Evolutionary conservation across 2,888 invertebrate genomes (phyloP).

Genomic region (Polydrusus cervinus): DNA sequence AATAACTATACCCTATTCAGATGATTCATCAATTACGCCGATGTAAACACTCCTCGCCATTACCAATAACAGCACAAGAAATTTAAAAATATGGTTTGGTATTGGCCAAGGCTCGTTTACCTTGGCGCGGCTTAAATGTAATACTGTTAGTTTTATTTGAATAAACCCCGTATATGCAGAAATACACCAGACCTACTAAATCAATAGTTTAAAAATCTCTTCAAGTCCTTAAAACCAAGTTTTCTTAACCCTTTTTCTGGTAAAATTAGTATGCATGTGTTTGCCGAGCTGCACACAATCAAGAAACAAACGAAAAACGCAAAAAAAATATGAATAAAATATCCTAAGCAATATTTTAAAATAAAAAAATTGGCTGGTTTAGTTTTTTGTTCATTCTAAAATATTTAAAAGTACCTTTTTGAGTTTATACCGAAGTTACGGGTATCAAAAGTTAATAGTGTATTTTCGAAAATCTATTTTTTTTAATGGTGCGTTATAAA

Average conservation of each 20-base stretch:
- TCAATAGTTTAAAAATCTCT: slow-evolving; percentile 29
- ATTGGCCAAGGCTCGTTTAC: no score
- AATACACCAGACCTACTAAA: slow-evolving; percentile 24
- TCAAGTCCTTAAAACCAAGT: slow-evolving; percentile 21
- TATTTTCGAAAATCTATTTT: background rate
- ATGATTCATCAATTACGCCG: no score
- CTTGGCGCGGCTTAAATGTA: no score
- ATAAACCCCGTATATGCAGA: background rate
- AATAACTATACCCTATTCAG: no score
- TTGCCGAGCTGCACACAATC: background rate
- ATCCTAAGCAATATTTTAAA: no score
- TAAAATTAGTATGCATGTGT: slow-evolving; percentile 29
- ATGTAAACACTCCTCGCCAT: no score
- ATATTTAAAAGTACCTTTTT: no score
- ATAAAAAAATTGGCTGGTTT: no score
- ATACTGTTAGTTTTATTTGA: background rate
- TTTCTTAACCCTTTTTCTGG: slow-evolving; percentile 26
- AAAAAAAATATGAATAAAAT: background rate
- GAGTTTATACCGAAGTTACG: background rate
- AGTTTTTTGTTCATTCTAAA: no score
- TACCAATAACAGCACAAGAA: no score
- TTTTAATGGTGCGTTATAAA: background rate
- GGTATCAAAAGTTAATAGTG: no score
- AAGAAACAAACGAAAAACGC: background rate
- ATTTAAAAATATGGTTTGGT: no score